Evolutionary conservation across 2,888 invertebrate genomes (phyloP).

Genomic region (Dexiosoma caninum): DNA sequence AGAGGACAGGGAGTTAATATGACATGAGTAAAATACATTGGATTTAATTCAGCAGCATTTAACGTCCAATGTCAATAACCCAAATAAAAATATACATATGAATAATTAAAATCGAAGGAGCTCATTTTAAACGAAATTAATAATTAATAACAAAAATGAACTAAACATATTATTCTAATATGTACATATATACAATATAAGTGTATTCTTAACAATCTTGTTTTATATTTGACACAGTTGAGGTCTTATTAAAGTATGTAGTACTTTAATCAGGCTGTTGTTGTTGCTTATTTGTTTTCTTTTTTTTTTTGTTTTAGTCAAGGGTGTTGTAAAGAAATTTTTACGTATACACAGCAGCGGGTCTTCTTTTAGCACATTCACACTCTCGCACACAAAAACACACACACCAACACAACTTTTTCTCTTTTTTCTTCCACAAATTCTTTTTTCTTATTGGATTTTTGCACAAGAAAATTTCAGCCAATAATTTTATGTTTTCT

Average conservation of each 20-base stretch:
- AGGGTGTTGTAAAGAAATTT: slow-evolving; percentile 63
- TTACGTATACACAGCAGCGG: slow-evolving; percentile 61
- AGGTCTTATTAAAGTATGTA: slow-evolving; percentile 17
- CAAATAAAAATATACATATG: not conserved
- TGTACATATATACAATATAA: not conserved
- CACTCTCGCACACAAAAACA: slow-evolving; percentile 10
- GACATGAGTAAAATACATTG: not conserved
- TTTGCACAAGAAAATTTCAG: slow-evolving; percentile 35
- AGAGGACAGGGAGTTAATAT: no score
- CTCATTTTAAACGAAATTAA: not conserved
- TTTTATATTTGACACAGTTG: slow-evolving; percentile 54
- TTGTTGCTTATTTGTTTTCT: slow-evolving; percentile 41
- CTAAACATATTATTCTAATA: not conserved
- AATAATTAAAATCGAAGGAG: not conserved
- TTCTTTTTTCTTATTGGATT: slow-evolving; percentile 55
- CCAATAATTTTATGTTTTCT: slow-evolving; percentile 49
- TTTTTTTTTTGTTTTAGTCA: slow-evolving; percentile 47
- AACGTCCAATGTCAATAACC: slow-evolving; percentile 42
- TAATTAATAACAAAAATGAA: not conserved
- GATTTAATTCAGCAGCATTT: not conserved
- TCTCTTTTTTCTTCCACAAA: slow-evolving; percentile 26
- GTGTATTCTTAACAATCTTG: not conserved
- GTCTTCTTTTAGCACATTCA: slow-evolving; percentile 37
- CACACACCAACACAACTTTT: slow-evolving; percentile 32
- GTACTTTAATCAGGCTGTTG: slow-evolving; percentile 29